Evolutionary conservation across 2,888 invertebrate genomes (phyloP).

Genomic region (Amiota mariae): DNA sequence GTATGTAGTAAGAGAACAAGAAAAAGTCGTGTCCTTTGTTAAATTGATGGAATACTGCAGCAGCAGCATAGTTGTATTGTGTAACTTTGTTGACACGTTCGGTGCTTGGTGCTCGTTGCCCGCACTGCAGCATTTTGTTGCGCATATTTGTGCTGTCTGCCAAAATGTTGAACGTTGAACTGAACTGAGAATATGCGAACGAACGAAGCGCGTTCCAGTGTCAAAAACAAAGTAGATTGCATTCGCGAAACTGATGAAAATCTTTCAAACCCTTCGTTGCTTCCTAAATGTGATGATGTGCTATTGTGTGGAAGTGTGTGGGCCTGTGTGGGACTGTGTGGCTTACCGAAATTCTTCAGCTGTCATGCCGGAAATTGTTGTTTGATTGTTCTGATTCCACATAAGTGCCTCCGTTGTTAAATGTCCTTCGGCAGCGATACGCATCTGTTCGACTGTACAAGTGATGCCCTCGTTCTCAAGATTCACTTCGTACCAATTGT

Average conservation of each 20-base stretch:
- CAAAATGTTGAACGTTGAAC: no score
- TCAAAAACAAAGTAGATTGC: no score
- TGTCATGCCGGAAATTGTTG: slow-evolving; percentile 96
- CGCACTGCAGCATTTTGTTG: slow-evolving; percentile 6
- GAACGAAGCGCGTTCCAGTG: no score
- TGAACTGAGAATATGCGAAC: no score
- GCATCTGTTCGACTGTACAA: slow-evolving; percentile 95
- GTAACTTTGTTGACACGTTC: slow-evolving; percentile 3
- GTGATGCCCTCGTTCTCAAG: slow-evolving; percentile 89
- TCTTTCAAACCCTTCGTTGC: neutral
- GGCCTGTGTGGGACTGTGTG: neutral
- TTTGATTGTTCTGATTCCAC: slow-evolving; percentile 97
- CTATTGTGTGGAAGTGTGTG: neutral
- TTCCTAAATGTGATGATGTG: no score
- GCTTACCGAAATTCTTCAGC: slow-evolving; percentile 87
- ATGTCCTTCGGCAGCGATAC: slow-evolving; percentile 95
- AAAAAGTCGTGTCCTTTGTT: neutral
- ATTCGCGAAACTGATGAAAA: neutral
- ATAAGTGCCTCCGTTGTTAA: slow-evolving; percentile 98
- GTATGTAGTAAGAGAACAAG: neutral
- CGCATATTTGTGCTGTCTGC: slow-evolving; percentile 8
- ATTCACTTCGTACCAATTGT: slow-evolving; percentile 97
- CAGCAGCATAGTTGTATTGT: neutral
- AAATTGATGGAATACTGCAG: neutral
- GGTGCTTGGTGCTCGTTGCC: neutral